A percentile compares a stretch with the other conserved stretches of the same genome.
Conservation (phyloP, 2,113 vertebrate species). For the Natator depressus region DNA sequence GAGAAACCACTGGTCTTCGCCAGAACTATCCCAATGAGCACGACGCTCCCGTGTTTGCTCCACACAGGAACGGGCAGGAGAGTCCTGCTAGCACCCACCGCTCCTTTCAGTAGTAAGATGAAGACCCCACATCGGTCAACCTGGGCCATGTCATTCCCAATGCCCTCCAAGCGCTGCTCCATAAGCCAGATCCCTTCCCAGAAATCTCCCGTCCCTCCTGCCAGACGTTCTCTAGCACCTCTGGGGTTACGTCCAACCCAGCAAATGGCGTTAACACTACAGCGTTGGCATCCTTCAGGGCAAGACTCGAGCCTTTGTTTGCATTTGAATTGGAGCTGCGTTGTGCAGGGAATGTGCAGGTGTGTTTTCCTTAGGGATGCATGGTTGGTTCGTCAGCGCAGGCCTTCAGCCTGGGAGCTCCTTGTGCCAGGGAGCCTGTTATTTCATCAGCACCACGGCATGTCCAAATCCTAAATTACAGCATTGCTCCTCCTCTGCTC, state of each 20-base stretch:
- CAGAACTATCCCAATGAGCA: not conserved
- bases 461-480: fast-evolving
- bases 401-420: not conserved
- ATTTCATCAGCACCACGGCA: not conserved
- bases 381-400: not conserved
- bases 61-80: not conserved
- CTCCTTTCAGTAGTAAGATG: not conserved
- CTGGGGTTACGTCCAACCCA: not conserved
- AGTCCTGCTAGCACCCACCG: not conserved
- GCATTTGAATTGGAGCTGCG: not conserved
- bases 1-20: not conserved
- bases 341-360: not conserved
- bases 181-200: not conserved
- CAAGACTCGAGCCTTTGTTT: not conserved
- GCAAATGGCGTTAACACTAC: not conserved
- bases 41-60: not conserved
- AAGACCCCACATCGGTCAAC: not conserved
- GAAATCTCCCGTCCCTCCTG: not conserved
- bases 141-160: not conserved
- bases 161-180: not conserved
- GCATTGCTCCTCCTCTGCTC: fast-evolving
- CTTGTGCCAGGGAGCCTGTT: not conserved
- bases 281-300: not conserved
- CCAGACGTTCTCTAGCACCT: not conserved
- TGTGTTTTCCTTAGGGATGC: not conserved